Evolutionary conservation across 2,113 vertebrate species (phyloP).

Genomic region (Ia io): DNA sequence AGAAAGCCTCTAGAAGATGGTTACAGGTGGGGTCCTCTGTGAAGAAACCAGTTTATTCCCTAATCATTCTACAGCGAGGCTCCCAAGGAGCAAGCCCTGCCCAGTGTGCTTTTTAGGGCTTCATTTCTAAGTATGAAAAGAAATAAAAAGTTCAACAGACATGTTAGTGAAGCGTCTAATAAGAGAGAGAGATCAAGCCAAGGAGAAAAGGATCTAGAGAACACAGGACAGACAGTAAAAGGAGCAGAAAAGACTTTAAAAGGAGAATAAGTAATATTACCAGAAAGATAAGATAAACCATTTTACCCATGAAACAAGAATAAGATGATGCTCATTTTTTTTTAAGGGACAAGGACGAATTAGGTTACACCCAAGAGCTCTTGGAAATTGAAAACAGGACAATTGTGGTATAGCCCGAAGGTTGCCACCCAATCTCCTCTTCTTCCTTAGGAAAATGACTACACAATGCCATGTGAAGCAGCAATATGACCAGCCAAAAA

Average conservation of each 20-base stretch:
- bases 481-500: not conserved
- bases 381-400: not conserved
- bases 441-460: not conserved
- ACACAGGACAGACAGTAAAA: not conserved
- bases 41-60: not conserved
- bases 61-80: not conserved
- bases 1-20: not conserved
- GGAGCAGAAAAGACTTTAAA: not conserved
- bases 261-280: not conserved
- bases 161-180: not conserved
- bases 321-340: not conserved
- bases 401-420: not conserved
- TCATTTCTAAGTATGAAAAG: not conserved
- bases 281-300: not conserved
- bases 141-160: not conserved
- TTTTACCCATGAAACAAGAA: not conserved
- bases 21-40: not conserved
- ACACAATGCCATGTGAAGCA: not conserved
- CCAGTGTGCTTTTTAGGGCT: not conserved
- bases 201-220: not conserved
- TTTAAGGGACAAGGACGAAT: not conserved
- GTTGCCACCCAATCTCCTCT: not conserved
- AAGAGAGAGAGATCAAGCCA: not conserved
- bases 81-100: not conserved
- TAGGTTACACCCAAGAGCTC: not conserved